A percentile compares a stretch with the other conserved stretches of the same genome.
These are phyloP conservation scores for Chionodraco myersi DNA, from an alignment of 2,113 vertebrate genomes.

Conservation along the genomic window DNA sequence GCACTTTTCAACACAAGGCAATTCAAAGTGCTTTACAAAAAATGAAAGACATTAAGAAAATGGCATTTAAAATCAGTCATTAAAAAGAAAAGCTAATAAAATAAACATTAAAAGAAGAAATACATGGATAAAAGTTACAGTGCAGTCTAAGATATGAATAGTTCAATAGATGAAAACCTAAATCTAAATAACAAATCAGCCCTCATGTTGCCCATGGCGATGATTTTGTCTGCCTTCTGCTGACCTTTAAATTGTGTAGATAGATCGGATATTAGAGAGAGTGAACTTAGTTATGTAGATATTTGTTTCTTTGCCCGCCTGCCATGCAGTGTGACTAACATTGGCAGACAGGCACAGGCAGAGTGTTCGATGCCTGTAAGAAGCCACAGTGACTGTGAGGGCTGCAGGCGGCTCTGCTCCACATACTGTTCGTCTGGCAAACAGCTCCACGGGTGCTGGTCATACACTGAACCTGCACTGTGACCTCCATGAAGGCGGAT, in stretches of 20 bases:
- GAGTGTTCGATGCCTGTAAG: constrained; percentile 30
- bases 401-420: constrained; percentile 5
- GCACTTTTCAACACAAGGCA: too few species aligned
- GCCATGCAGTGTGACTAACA: constrained; percentile 41
- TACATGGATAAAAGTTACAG: too few species aligned
- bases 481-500: constrained; percentile 3
- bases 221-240: constrained; percentile 27
- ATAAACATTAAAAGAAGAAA: too few species aligned
- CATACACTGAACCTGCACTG: constrained; percentile 10
- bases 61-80: too few species aligned
- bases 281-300: constrained; percentile 16
- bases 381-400: constrained; percentile 11
- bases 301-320: constrained; percentile 13
- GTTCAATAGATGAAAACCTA: constrained; percentile 23
- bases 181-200: constrained; percentile 55
- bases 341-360: constrained; percentile 19
- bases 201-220: constrained; percentile 12
- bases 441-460: constrained; percentile 16
- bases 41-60: too few species aligned
- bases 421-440: background rate
- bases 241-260: constrained; percentile 43
- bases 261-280: constrained; percentile 27
- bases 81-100: too few species aligned
- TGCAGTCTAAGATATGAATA: too few species aligned
- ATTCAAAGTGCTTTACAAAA: too few species aligned